Evolutionary conservation across 2,888 invertebrate species (phyloP).

Genomic region (Digitonthophagus gazella): DNA sequence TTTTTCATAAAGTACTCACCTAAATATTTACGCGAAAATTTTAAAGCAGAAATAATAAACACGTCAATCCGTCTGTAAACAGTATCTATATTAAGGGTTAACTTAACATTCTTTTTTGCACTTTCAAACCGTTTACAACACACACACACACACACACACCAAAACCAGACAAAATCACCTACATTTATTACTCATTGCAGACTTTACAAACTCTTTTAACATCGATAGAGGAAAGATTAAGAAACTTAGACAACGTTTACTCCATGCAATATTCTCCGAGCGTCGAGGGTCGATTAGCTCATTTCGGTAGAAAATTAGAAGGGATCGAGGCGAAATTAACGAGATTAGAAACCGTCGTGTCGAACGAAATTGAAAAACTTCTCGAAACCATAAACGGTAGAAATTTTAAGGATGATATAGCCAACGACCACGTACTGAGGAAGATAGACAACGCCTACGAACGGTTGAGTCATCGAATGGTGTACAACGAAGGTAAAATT

Average conservation of each 20-base stretch:
- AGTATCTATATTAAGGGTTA: neutral
- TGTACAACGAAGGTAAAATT: constrained; percentile 47
- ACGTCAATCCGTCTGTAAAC: neutral
- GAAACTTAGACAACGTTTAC: constrained; percentile 46
- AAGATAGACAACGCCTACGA: constrained; percentile 52
- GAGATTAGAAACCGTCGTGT: constrained; percentile 44
- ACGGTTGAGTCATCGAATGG: constrained; percentile 47
- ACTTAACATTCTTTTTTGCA: neutral
- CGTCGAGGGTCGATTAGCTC: constrained; percentile 49
- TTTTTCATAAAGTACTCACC: neutral
- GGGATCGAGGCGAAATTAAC: constrained; percentile 41
- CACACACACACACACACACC: too few species aligned
- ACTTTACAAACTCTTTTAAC: constrained; percentile 43
- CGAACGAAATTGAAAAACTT: constrained; percentile 47
- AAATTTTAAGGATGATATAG: constrained; percentile 50
- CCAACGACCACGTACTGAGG: constrained; percentile 46
- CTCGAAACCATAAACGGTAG: constrained; percentile 48
- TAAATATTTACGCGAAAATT: neutral
- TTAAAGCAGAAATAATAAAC: neutral
- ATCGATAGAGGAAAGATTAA: constrained; percentile 49
- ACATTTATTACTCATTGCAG: too few species aligned
- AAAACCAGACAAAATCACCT: too few species aligned
- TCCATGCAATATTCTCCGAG: constrained; percentile 45
- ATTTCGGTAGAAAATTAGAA: constrained; percentile 50
- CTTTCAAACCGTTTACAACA: too few species aligned